A percentile compares a stretch with the other conserved stretches of the same genome.
Conservation (phyloP, 2,113 vertebrate genomes). For the Petrocephalus microphthalmus region DNA sequence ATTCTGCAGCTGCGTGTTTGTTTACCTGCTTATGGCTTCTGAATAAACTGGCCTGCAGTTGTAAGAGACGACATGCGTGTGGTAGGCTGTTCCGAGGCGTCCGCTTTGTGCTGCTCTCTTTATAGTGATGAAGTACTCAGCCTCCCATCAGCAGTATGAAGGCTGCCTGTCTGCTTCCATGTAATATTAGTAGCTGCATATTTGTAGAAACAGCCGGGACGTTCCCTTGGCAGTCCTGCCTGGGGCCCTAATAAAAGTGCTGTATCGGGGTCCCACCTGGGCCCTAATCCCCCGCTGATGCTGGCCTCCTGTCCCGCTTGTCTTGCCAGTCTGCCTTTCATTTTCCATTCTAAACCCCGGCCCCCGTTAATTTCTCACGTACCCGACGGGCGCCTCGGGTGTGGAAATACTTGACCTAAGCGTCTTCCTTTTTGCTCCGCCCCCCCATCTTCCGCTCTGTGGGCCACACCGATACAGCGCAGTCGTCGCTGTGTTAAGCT, state of each 20-base stretch:
- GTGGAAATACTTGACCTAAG: constrained; percentile 7
- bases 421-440: neutral
- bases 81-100: neutral
- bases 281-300: neutral
- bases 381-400: neutral
- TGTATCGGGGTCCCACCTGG: neutral
- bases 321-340: neutral
- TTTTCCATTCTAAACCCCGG: neutral
- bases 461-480: neutral
- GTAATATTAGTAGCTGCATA: neutral
- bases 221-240: neutral
- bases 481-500: neutral
- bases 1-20: neutral
- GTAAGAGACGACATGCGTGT: neutral
- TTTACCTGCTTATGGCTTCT: neutral
- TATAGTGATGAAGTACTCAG: neutral
- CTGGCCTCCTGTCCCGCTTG: neutral
- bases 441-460: neutral
- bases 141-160: neutral
- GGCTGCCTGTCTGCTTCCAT: neutral
- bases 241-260: neutral
- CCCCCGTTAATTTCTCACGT: neutral
- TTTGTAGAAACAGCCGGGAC: neutral
- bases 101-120: neutral
- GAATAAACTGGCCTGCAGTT: neutral